Conservation (phyloP, 2,797 vertebrate species). For the Acanthurus tractus region DNA sequence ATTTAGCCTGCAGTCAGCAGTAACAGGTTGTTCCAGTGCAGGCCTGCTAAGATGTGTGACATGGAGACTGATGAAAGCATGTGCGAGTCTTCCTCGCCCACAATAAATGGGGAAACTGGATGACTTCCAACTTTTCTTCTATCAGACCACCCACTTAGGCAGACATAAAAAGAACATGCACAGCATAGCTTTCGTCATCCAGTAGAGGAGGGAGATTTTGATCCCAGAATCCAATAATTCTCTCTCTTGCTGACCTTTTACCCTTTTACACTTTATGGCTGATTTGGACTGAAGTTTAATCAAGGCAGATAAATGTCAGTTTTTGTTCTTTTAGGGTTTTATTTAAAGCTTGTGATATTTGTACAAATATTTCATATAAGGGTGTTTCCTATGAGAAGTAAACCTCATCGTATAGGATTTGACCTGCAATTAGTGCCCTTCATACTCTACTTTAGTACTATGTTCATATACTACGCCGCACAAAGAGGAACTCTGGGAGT, state of each 20-base stretch:
- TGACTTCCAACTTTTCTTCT: constrained; percentile 70
- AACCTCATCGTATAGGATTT: neutral
- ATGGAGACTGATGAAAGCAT: constrained; percentile 45
- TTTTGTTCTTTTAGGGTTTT: neutral
- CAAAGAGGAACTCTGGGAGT: neutral
- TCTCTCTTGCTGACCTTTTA: neutral
- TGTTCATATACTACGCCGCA: no score
- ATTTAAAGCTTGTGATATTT: neutral
- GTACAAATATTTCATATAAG: neutral
- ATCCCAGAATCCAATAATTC: constrained; percentile 56
- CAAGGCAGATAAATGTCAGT: neutral
- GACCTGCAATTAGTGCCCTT: no score
- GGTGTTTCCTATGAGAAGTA: neutral
- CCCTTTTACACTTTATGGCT: neutral
- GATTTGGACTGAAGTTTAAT: neutral
- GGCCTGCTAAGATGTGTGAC: constrained; percentile 37
- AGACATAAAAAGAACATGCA: constrained; percentile 85
- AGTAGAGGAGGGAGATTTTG: constrained; percentile 61
- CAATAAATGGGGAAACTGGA: constrained; percentile 59
- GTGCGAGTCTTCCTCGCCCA: constrained; percentile 36
- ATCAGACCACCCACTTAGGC: constrained; percentile 89
- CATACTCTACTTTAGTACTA: neutral
- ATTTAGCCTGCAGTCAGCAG: constrained; percentile 26
- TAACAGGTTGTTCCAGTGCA: constrained; percentile 36
- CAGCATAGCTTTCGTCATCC: constrained; percentile 78